phyloP scores from a whole-genome alignment of 2,888 invertebrate species.

The Hemaris fuciformis region DNA sequence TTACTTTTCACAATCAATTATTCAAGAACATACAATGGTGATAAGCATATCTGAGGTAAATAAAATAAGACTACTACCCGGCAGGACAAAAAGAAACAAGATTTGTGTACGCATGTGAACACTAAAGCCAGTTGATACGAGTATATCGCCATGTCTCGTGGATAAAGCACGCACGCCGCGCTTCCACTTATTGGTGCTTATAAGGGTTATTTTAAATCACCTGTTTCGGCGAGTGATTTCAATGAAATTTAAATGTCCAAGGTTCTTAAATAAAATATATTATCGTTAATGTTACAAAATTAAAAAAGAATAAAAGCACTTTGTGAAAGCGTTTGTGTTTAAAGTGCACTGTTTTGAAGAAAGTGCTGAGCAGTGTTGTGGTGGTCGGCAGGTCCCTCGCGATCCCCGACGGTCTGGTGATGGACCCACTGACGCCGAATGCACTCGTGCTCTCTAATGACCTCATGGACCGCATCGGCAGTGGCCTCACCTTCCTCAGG shows the following conservation, averaged over 20 bases:
- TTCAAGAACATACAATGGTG: neutral
- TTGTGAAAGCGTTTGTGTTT: neutral
- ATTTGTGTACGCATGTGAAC: slow-evolving; percentile 16
- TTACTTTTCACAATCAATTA: neutral
- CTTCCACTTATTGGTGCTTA: neutral
- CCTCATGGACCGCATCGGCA: slow-evolving; percentile 74
- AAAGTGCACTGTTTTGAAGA: slow-evolving; percentile 17
- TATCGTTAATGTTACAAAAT: too few species aligned
- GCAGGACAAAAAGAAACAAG: slow-evolving; percentile 24
- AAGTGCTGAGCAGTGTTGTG: slow-evolving; percentile 5
- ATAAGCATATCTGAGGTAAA: neutral
- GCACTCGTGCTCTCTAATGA: slow-evolving; percentile 71
- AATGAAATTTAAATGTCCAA: neutral
- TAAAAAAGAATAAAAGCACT: too few species aligned
- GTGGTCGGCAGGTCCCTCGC: slow-evolving; percentile 62
- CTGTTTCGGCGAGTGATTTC: neutral
- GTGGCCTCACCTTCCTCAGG: slow-evolving; percentile 65
- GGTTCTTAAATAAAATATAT: neutral
- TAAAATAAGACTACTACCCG: neutral
- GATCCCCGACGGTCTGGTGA: slow-evolving; percentile 73
- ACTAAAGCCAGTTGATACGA: slow-evolving; percentile 21
- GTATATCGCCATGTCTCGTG: slow-evolving; percentile 41
- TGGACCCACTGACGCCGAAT: slow-evolving; percentile 73
- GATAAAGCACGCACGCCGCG: slow-evolving; percentile 35
- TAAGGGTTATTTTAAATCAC: neutral